Base-by-base conservation (phyloP, 2,888 invertebrate species). In the Chrysomela aeneicollis region DNA sequence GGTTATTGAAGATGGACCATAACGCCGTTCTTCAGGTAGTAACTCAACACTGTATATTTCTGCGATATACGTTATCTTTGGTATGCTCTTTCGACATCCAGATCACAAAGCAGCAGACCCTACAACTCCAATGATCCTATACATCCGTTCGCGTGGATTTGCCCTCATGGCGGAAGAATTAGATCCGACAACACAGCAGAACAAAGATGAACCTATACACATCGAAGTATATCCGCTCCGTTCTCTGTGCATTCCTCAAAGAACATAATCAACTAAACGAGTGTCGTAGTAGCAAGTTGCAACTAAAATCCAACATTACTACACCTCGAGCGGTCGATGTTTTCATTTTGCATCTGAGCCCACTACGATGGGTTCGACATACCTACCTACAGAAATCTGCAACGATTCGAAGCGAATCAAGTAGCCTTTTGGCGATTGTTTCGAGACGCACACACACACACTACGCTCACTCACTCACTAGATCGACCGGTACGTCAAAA, bases 401-500 rank as follows among this genome's bases (percentile, higher is more conserved):
- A 42, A 42, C 42, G 42, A 42, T 42, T 12, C 32, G 32, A 8
- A 35, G 32, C 32, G 32, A 9, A 35, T 35, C 32, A 10, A 35
- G 10, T 9, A 10, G 42, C 42, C 42, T 42, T 15, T 15, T 15
- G 1, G 15, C 35, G 42, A 42, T 42, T 15, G 42, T 42, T 15
- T 42, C 42, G 15, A 42, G 42, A 42, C 42, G n/a, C 42, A 42
- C 42, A 57, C 61, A 50, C 51, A 5, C 6, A 26, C 26, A 6
- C 3, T 26, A 26, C 26, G 26, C 26, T 26, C 26, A 6, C 26
- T 22, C 51, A 22, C 52, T 18, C 3, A 37, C 21, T 35, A 60
- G 37, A 51, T 60, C 61, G 61, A 66, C 65, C 63, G 51, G 26
- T 55, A 68, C 71, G 73, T 73, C 73, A 75, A 73, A 74, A 73